These are phyloP conservation scores for Plagiodera versicolora DNA, from an alignment of 2,888 invertebrate genomes.

Conservation along the genomic window DNA sequence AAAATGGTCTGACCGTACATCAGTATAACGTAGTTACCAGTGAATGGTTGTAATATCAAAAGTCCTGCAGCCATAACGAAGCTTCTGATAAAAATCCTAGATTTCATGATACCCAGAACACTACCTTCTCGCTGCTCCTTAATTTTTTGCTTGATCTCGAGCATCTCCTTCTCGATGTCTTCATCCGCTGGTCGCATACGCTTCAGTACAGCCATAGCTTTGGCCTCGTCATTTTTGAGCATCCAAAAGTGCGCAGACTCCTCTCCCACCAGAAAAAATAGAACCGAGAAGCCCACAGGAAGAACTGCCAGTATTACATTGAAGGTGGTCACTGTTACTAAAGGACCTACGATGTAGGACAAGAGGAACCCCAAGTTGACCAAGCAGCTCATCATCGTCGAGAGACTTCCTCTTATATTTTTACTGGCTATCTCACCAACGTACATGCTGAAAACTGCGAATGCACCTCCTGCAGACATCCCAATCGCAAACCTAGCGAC, in stretches of 20 bases:
- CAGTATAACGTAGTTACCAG: slow-evolving; percentile 78
- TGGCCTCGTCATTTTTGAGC: slow-evolving; percentile 60
- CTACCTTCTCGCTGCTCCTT: slow-evolving; percentile 7
- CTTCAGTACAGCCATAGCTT: slow-evolving; percentile 66
- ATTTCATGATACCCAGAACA: slow-evolving; percentile 52
- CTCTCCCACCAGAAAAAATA: slow-evolving; percentile 67
- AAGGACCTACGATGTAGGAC: slow-evolving; percentile 73
- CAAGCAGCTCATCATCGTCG: slow-evolving; percentile 77
- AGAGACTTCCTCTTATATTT: slow-evolving; percentile 76
- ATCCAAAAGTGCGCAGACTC: slow-evolving; percentile 79
- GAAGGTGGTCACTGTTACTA: slow-evolving; percentile 64
- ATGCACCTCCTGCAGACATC: slow-evolving; percentile 67
- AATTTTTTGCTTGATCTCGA: slow-evolving; percentile 9
- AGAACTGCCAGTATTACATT: slow-evolving; percentile 61
- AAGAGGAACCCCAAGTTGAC: slow-evolving; percentile 68
- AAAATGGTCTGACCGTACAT: slow-evolving; percentile 78
- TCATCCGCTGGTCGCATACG: neutral
- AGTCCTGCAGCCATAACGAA: slow-evolving; percentile 71
- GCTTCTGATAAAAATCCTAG: slow-evolving; percentile 73
- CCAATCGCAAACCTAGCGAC: slow-evolving; percentile 55
- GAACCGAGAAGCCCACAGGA: slow-evolving; percentile 59
- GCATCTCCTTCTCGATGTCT: slow-evolving; percentile 15
- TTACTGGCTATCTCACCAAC: slow-evolving; percentile 83
- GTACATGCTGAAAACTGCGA: slow-evolving; percentile 79
- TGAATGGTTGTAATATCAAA: slow-evolving; percentile 80